Percentiles rank a stretch among this genome's conserved stretches.
Evolutionary conservation across 2,888 invertebrate genomes (phyloP).

Genomic region (Thalpophila matura): DNA sequence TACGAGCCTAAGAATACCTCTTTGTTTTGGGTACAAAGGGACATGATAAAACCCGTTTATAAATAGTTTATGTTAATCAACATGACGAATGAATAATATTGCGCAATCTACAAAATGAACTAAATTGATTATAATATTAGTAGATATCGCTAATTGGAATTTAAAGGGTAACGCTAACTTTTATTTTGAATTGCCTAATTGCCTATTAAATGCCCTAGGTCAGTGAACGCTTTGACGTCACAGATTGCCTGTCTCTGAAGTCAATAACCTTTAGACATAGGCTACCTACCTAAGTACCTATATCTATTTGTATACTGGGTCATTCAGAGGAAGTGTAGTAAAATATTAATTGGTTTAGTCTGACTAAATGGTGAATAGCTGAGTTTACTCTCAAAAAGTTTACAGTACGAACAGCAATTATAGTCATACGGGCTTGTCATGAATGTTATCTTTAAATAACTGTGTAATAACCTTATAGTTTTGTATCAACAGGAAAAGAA

Average conservation of each 20-base stretch:
- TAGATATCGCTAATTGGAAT: conserved; percentile 20
- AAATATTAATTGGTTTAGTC: not conserved
- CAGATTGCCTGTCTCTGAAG: not conserved
- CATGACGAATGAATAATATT: not conserved
- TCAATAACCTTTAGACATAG: not conserved
- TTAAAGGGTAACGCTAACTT: not conserved
- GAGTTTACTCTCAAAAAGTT: no score
- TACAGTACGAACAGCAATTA: not conserved
- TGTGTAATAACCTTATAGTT: not conserved
- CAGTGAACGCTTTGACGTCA: not conserved
- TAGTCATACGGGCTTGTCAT: conserved; percentile 9
- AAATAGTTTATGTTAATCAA: not conserved
- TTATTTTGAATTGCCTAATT: conserved; percentile 7
- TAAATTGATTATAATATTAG: conserved; percentile 19
- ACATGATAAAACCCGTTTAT: not conserved
- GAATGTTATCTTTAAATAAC: conserved; percentile 8
- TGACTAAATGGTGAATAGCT: not conserved
- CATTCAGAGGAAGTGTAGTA: not conserved
- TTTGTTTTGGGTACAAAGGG: not conserved
- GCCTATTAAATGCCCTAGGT: conserved; percentile 2
- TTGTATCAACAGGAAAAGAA: not conserved
- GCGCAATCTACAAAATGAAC: not conserved
- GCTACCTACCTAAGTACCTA: no score
- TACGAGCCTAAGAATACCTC: no score
- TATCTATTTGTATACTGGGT: no score